phyloP scores from a whole-genome alignment of 2,888 invertebrate genomes.

The Melangyna quadrimaculata region DNA sequence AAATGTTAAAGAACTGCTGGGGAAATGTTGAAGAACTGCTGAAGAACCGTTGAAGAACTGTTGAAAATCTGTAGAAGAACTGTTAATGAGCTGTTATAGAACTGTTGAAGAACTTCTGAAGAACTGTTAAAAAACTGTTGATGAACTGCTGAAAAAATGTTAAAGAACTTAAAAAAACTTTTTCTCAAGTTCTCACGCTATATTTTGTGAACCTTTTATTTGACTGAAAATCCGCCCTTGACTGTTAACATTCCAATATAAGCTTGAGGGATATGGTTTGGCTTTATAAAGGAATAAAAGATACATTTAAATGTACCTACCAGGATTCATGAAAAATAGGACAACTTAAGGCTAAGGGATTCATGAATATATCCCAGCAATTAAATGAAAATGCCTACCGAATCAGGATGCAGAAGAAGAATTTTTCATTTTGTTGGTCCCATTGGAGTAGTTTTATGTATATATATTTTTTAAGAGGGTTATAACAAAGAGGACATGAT shows the following conservation, averaged over 20 bases:
- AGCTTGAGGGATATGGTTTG: neutral
- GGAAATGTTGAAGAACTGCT: too few relatives aligned
- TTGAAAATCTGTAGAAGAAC: too few relatives aligned
- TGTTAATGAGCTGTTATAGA: too few relatives aligned
- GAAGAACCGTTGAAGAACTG: too few relatives aligned
- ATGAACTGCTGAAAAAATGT: too few relatives aligned
- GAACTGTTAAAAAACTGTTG: too few relatives aligned
- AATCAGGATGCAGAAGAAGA: neutral
- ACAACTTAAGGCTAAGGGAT: neutral
- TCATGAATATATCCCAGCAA: neutral
- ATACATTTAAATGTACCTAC: neutral
- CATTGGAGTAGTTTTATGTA: slow-evolving; percentile 7
- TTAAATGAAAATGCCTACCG: slow-evolving; percentile 35
- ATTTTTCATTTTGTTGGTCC: neutral
- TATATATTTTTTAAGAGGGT: neutral
- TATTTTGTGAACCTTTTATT: neutral
- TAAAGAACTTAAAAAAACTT: too few relatives aligned
- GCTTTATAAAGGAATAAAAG: neutral
- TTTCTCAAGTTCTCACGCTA: too few relatives aligned
- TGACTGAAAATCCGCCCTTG: neutral
- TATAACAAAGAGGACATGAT: neutral
- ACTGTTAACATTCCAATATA: neutral
- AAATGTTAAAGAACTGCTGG: too few relatives aligned
- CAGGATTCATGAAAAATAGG: neutral
- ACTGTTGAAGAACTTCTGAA: too few relatives aligned